phyloP scores from a whole-genome alignment of 2,113 vertebrate species.

The Ranitomeya imitator region DNA sequence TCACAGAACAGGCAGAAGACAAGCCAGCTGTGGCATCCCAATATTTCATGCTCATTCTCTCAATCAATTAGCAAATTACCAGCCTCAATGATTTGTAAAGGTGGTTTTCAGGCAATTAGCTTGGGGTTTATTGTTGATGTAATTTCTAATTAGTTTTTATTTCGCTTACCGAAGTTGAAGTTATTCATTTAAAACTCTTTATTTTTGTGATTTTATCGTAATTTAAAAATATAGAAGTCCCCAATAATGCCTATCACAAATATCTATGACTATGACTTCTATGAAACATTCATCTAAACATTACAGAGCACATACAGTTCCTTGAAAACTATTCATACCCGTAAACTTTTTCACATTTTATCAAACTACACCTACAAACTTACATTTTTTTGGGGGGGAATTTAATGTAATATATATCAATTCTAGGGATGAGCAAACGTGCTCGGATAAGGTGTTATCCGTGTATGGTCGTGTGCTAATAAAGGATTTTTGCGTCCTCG shows the following conservation, averaged over 20 bases:
- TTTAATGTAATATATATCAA: no score
- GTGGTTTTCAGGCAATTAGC: conserved; percentile 43
- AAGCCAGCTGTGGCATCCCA: conserved; percentile 21
- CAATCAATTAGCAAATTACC: conserved; percentile 28
- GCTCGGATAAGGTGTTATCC: no score
- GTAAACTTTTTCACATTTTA: no score
- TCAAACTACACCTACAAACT: no score
- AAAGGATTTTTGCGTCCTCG: no score
- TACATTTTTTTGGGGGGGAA: no score
- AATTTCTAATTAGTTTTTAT: neutral
- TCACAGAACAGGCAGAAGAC: neutral
- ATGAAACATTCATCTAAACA: no score
- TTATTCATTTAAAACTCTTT: neutral
- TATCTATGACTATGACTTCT: neutral
- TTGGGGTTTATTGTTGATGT: neutral
- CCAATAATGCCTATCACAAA: neutral
- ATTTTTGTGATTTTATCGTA: neutral
- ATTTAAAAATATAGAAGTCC: neutral
- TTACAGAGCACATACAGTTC: no score
- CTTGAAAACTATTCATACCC: no score
- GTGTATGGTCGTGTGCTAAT: no score
- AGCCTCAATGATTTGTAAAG: neutral
- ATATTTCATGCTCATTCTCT: conserved; percentile 29
- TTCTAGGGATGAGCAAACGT: no score
- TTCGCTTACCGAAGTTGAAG: neutral